A percentile compares a stretch with the other conserved stretches of the same genome.
Evolutionary conservation across 53 echinoderm and acorn worm species (phyloP).

Genomic region (Mesocentrotus franciscanus): DNA sequence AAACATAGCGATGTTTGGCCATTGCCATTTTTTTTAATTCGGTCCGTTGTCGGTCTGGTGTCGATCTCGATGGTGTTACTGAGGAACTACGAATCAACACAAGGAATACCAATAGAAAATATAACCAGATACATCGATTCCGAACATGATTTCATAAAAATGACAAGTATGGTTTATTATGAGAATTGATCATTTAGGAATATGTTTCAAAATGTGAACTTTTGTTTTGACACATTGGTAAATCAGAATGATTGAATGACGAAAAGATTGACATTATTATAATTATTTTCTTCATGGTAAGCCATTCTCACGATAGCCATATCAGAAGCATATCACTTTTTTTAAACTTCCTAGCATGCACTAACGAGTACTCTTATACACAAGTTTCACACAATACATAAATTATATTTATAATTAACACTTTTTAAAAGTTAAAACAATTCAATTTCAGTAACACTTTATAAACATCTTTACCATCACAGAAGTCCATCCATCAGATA

Average conservation of each 20-base stretch:
- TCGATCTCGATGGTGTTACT: too few species aligned
- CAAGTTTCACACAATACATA: slow-evolving; percentile 15
- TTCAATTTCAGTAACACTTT: neutral
- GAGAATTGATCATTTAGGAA: too few species aligned
- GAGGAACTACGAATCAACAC: too few species aligned
- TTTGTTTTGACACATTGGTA: too few species aligned
- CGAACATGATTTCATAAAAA: too few species aligned
- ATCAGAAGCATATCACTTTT: neutral
- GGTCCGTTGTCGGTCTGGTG: too few species aligned
- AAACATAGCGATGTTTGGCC: too few species aligned
- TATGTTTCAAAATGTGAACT: too few species aligned
- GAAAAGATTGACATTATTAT: neutral
- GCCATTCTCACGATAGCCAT: neutral
- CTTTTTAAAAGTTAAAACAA: neutral
- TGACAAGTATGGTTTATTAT: too few species aligned
- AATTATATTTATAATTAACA: neutral
- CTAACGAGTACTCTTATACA: slow-evolving; percentile 32
- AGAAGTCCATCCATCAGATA: neutral
- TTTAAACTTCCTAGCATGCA: neutral
- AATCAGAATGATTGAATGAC: neutral
- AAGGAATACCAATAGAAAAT: too few species aligned
- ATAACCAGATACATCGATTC: too few species aligned
- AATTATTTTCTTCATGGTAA: neutral
- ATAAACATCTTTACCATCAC: neutral
- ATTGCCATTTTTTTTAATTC: too few species aligned